Evolutionary conservation across 2,797 vertebrate species (phyloP).

Genomic region (Micropoecilia bifurca): DNA sequence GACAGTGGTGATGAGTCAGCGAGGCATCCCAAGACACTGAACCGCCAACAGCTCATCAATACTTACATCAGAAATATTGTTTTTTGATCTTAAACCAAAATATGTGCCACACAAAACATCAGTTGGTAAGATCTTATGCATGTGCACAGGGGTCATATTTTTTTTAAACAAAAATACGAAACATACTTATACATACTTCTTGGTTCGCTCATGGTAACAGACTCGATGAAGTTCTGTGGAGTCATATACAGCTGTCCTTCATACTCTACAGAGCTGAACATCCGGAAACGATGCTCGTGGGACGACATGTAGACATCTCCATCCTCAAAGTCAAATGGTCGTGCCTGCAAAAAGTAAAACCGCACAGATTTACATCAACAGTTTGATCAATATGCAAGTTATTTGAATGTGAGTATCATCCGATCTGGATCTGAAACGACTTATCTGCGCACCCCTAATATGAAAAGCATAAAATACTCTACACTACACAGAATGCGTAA

Average conservation of each 20-base stretch:
- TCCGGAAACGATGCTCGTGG: conserved; percentile 91
- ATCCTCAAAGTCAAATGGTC: conserved; percentile 84
- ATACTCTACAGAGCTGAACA: conserved; percentile 94
- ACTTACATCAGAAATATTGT: neutral
- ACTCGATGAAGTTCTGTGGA: conserved; percentile 94
- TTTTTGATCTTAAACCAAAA: neutral
- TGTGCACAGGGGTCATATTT: neutral
- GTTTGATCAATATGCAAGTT: neutral
- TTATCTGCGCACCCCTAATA: neutral
- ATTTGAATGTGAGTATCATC: neutral
- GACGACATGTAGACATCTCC: conserved; percentile 92
- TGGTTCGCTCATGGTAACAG: conserved; percentile 93
- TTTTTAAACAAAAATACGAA: neutral
- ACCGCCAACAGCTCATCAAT: too few relatives aligned
- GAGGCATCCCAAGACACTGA: too few relatives aligned
- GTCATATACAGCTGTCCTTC: conserved; percentile 98
- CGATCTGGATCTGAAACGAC: neutral
- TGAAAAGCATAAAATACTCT: neutral
- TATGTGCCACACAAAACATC: neutral
- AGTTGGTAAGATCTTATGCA: neutral
- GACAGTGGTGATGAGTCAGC: neutral
- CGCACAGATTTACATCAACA: neutral
- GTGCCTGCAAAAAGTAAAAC: conserved; percentile 70
- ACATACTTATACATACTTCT: conserved; percentile 77
- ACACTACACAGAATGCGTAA: neutral